These are phyloP conservation scores for Synergus itoensis DNA, from an alignment of 2,888 invertebrate species.

Conservation along the genomic window DNA sequence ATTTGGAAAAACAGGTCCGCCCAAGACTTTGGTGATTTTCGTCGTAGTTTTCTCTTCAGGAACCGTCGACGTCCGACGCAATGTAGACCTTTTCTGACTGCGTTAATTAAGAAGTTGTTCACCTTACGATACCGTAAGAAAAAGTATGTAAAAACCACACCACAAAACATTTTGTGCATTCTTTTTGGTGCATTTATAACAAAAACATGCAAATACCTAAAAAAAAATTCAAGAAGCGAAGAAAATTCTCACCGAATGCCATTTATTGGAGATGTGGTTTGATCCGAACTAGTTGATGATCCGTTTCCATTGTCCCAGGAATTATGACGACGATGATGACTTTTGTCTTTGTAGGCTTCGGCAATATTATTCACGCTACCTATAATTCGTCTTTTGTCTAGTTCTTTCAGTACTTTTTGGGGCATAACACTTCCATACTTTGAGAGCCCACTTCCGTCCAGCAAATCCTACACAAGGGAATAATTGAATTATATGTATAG, in stretches of 20 bases:
- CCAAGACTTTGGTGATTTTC: constrained; percentile 52
- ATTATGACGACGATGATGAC: constrained; percentile 71
- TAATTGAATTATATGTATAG: not conserved
- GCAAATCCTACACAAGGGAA: constrained; percentile 18
- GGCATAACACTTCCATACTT: constrained; percentile 80
- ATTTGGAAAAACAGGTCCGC: constrained; percentile 57
- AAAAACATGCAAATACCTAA: not conserved
- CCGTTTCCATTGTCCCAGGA: constrained; percentile 74
- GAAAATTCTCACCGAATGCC: constrained; percentile 15
- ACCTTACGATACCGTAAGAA: constrained; percentile 29
- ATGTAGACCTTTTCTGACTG: constrained; percentile 50
- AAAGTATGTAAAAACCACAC: constrained; percentile 32
- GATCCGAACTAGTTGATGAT: constrained; percentile 64
- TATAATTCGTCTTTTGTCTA: constrained; percentile 83
- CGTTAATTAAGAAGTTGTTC: constrained; percentile 39
- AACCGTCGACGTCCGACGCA: constrained; percentile 69
- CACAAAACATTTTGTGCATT: not conserved
- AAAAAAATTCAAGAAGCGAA: not conserved
- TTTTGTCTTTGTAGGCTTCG: constrained; percentile 72
- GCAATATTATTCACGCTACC: constrained; percentile 78
- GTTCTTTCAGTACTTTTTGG: constrained; percentile 83
- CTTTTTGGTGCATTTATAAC: not conserved
- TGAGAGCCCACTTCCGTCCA: constrained; percentile 52
- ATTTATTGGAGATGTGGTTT: constrained; percentile 64
- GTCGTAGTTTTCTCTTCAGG: constrained; percentile 62